Evolutionary conservation across 2,113 vertebrate genomes (phyloP).

Genomic region (Cebus imitator): DNA sequence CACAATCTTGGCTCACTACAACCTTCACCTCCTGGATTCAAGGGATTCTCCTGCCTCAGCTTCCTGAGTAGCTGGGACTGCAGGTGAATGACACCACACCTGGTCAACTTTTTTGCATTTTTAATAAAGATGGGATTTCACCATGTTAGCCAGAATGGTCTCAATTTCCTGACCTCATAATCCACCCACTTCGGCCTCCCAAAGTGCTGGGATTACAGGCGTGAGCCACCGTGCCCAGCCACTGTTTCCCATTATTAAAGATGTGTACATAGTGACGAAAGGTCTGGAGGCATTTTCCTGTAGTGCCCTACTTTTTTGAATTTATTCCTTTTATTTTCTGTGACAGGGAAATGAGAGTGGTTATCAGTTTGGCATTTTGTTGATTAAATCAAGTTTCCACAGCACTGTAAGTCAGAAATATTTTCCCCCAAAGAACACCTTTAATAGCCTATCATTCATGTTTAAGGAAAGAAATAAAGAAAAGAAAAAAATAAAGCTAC

Average conservation of each 20-base stretch:
- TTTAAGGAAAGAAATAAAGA: constrained; percentile 63
- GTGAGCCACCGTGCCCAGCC: not conserved
- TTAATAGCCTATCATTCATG: constrained; percentile 67
- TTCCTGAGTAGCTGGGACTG: too few species aligned
- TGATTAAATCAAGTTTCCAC: constrained; percentile 65
- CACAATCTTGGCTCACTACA: too few species aligned
- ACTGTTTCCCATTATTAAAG: not conserved
- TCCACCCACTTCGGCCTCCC: too few species aligned
- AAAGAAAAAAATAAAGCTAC: constrained; percentile 42
- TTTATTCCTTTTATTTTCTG: constrained; percentile 64
- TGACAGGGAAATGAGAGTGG: constrained; percentile 45
- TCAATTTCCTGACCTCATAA: too few species aligned
- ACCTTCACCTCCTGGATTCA: too few species aligned
- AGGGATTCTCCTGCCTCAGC: too few species aligned
- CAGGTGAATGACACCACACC: too few species aligned
- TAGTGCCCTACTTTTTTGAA: not conserved
- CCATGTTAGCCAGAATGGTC: too few species aligned
- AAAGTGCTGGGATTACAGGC: too few species aligned
- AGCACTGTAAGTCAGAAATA: constrained; percentile 58
- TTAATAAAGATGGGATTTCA: too few species aligned
- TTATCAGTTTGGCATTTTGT: constrained; percentile 53
- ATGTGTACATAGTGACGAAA: not conserved
- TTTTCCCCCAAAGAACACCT: constrained; percentile 42
- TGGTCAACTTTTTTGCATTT: too few species aligned
- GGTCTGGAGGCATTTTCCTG: not conserved